Conservation (phyloP, 2,888 invertebrate species). For the Diaprepes abbreviatus region DNA sequence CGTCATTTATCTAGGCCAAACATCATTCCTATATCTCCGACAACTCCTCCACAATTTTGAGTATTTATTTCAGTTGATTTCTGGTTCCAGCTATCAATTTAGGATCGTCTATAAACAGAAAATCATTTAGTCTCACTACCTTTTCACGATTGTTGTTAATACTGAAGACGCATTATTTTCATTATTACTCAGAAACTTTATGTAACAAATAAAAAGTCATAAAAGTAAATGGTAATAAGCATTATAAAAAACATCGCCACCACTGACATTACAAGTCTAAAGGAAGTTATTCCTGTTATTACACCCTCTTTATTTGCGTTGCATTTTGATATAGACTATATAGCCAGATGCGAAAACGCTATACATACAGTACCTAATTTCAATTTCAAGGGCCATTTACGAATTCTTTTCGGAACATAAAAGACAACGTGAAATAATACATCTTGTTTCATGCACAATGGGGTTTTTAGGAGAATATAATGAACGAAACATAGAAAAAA, state of each 20-base stretch:
- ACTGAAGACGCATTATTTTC: too few species aligned
- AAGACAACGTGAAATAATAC: constrained; percentile 32
- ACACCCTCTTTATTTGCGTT: constrained; percentile 18
- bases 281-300: not conserved
- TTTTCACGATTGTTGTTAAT: too few species aligned
- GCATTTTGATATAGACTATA: constrained; percentile 19
- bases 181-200: too few species aligned
- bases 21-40: too few species aligned
- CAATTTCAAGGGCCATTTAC: constrained; percentile 47
- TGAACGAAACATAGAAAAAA: not conserved
- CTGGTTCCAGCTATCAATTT: too few species aligned
- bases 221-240: too few species aligned
- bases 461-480: not conserved
- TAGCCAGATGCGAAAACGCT: constrained; percentile 35
- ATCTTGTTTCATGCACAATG: constrained; percentile 37
- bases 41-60: too few species aligned
- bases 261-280: constrained; percentile 5
- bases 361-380: constrained; percentile 44
- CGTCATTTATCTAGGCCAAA: too few species aligned
- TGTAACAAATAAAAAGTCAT: too few species aligned
- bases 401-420: constrained; percentile 44
- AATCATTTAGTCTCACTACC: too few species aligned
- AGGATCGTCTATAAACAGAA: too few species aligned
- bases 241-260: not conserved
- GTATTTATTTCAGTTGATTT: too few species aligned